Percentiles rank a stretch among this genome's conserved stretches.
phyloP scores from a whole-genome alignment of 1,140 invertebrate species.

The Philaenus spumarius region DNA sequence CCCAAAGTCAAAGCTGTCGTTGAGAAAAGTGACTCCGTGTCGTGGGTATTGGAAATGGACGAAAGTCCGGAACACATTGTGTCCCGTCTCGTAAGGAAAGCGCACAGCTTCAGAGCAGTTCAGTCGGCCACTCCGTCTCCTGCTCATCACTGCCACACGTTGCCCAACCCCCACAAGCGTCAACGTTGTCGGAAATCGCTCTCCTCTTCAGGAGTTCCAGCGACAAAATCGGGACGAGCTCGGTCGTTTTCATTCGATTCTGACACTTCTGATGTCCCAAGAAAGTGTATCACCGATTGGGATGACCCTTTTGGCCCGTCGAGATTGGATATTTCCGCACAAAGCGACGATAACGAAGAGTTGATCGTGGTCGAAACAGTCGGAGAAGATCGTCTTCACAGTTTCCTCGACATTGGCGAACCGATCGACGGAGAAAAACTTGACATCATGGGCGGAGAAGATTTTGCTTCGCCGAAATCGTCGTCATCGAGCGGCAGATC shows the following conservation, averaged over 20 bases:
- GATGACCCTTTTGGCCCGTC: not conserved
- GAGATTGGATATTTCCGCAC: not conserved
- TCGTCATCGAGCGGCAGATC: slow-evolving; percentile 12
- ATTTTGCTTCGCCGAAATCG: slow-evolving; percentile 9
- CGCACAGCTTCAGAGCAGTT: slow-evolving; percentile 25
- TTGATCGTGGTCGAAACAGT: slow-evolving; percentile 17
- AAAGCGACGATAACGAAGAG: slow-evolving; percentile 14
- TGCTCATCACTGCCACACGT: slow-evolving; percentile 12
- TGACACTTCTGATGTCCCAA: slow-evolving; percentile 1
- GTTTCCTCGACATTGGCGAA: slow-evolving; percentile 2
- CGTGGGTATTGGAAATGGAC: slow-evolving; percentile 73
- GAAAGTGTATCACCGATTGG: slow-evolving; percentile 7
- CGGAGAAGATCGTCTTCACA: slow-evolving; percentile 11
- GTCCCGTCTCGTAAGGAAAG: slow-evolving; percentile 30
- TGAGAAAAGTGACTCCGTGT: slow-evolving; percentile 74
- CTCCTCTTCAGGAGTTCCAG: not conserved
- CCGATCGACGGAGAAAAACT: slow-evolving; percentile 7
- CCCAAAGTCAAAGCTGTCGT: slow-evolving; percentile 66
- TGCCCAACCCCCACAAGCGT: slow-evolving; percentile 14
- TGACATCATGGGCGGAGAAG: slow-evolving; percentile 9
- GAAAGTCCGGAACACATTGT: slow-evolving; percentile 53
- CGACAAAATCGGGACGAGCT: slow-evolving; percentile 2
- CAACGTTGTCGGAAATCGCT: slow-evolving; percentile 15
- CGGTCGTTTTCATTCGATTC: slow-evolving; percentile 19
- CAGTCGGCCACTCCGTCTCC: slow-evolving; percentile 12